phyloP scores from a whole-genome alignment of 2,797 vertebrate species.

The Eidolon dupreanum region DNA sequence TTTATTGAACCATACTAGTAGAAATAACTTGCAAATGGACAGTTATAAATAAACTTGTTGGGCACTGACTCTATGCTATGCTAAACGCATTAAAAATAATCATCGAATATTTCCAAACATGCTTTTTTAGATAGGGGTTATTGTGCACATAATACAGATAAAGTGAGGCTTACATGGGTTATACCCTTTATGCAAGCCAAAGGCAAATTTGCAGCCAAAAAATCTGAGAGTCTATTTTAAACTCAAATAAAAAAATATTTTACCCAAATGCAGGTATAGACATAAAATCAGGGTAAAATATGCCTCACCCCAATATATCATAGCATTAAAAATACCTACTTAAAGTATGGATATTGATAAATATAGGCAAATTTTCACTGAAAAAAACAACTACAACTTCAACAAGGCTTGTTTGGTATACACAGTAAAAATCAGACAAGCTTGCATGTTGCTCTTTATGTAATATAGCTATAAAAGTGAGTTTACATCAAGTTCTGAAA shows the following conservation, averaged over 20 bases:
- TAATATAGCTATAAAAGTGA: constrained; percentile 49
- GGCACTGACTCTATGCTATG: not conserved
- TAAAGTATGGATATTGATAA: not conserved
- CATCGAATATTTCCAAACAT: not conserved
- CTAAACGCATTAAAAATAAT: not conserved
- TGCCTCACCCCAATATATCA: not conserved
- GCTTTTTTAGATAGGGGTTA: not conserved
- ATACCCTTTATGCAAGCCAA: not conserved
- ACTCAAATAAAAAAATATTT: constrained; percentile 12
- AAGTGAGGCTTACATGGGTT: not conserved
- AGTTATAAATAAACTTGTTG: not conserved
- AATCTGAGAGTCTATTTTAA: not conserved
- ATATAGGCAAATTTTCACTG: not conserved
- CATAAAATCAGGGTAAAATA: not conserved
- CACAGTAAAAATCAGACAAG: not conserved
- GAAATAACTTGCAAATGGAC: not conserved
- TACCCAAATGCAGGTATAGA: not conserved
- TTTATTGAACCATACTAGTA: not conserved
- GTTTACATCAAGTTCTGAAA: constrained; percentile 65
- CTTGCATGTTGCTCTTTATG: not conserved
- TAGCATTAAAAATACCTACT: not conserved
- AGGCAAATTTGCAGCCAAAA: not conserved
- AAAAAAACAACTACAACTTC: not conserved
- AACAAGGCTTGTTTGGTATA: not conserved
- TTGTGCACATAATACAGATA: accelerated